Conservation (phyloP, 2,797 vertebrate genomes). For the Spheniscus humboldti region DNA sequence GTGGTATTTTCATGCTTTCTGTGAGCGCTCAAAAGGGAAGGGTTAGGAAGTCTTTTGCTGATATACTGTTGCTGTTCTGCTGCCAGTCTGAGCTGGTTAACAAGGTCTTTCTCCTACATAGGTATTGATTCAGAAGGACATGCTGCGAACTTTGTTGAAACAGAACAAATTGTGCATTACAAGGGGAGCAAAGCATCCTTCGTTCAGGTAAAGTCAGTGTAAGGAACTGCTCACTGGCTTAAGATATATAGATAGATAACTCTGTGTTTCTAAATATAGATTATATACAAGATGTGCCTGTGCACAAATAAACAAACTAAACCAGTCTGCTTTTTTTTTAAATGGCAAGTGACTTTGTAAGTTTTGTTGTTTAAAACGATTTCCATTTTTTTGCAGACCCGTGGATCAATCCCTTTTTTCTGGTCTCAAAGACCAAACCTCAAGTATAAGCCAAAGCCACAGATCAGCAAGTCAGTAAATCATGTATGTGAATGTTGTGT, state of each 20-base stretch:
- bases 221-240: not conserved
- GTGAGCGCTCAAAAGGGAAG: not conserved
- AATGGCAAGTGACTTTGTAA: not conserved
- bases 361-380: not conserved
- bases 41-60: not conserved
- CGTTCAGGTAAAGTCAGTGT: conserved; percentile 80
- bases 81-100: not conserved
- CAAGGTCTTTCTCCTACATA: conserved; percentile 14
- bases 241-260: not conserved
- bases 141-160: conserved; percentile 95
- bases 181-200: conserved; percentile 87
- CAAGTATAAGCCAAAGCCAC: conserved; percentile 93
- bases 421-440: conserved; percentile 98
- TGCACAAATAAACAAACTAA: not conserved
- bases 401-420: conserved; percentile 95
- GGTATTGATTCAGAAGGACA: conserved; percentile 97
- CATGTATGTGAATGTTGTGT: conserved; percentile 80
- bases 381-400: conserved; percentile 78
- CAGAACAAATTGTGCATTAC: conserved; percentile 92
- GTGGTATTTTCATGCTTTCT: not conserved
- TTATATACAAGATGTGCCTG: not conserved
- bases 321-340: not conserved
- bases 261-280: not conserved
- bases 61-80: not conserved
- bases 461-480: conserved; percentile 92